Percentiles rank a stretch among this genome's conserved stretches.
phyloP scores from a whole-genome alignment of 2,113 vertebrate species.

The Chrysemys picta region DNA sequence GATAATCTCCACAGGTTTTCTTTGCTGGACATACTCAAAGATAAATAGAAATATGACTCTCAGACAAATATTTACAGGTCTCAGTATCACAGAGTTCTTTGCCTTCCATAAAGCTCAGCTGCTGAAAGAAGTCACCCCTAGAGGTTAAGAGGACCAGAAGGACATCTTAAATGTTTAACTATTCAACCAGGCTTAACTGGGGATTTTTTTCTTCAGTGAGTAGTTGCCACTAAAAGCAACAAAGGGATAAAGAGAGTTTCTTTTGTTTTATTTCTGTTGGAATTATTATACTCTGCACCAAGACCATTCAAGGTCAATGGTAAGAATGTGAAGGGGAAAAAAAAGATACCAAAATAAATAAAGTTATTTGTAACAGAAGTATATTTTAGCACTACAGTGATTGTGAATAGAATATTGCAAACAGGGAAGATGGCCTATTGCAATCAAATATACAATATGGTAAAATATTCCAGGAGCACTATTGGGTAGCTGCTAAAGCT shows the following conservation, averaged over 20 bases:
- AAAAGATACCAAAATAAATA: background rate
- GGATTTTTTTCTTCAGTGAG: background rate
- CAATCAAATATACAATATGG: background rate
- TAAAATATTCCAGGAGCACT: background rate
- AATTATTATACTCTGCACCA: background rate
- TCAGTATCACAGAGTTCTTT: constrained; percentile 2
- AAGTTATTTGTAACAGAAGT: background rate
- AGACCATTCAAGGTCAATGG: constrained; percentile 18
- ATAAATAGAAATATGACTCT: constrained; percentile 67
- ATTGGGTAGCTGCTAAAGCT: background rate
- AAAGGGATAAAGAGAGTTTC: background rate
- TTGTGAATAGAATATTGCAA: background rate
- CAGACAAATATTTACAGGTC: constrained; percentile 66
- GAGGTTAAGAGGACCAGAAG: constrained; percentile 41
- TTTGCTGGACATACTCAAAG: constrained; percentile 20
- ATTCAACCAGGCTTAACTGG: constrained; percentile 18
- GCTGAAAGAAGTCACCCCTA: constrained; percentile 47
- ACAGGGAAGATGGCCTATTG: background rate
- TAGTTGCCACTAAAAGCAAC: background rate
- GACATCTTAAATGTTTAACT: constrained; percentile 50
- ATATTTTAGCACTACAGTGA: background rate
- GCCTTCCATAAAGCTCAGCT: background rate
- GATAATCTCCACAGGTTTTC: constrained; percentile 25
- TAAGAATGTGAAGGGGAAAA: background rate
- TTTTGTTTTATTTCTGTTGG: constrained; percentile 7